phyloP scores from a whole-genome alignment of 1,140 invertebrate species.

The Sycophaga agraensis region DNA sequence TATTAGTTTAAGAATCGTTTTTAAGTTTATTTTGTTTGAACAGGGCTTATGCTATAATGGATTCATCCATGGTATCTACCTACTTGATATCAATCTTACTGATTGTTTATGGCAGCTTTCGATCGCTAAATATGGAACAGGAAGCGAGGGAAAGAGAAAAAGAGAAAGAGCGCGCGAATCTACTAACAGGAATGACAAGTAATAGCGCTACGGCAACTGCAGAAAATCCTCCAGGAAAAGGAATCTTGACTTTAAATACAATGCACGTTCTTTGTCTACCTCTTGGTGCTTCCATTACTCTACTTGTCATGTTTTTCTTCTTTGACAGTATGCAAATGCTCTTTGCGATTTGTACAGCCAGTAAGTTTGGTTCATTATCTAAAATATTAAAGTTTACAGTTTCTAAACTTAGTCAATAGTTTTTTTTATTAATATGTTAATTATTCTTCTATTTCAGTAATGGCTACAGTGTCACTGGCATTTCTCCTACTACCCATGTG shows the following conservation, averaged over 20 bases:
- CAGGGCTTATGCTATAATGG: slow-evolving; percentile 94
- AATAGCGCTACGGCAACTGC: slow-evolving; percentile 39
- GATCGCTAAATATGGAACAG: slow-evolving; percentile 91
- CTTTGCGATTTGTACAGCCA: slow-evolving; percentile 95
- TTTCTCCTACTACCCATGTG: slow-evolving; percentile 95
- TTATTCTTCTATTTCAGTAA: slow-evolving; percentile 68
- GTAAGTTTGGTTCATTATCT: slow-evolving; percentile 63
- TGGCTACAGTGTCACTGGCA: slow-evolving; percentile 93
- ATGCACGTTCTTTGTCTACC: slow-evolving; percentile 97
- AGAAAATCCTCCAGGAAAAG: slow-evolving; percentile 59
- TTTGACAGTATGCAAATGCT: slow-evolving; percentile 98
- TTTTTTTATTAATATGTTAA: too few species aligned
- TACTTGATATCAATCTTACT: slow-evolving; percentile 96
- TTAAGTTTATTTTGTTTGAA: slow-evolving; percentile 33
- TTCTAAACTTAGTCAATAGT: too few species aligned
- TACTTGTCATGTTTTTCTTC: slow-evolving; percentile 98
- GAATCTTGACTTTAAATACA: slow-evolving; percentile 90
- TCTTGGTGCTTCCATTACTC: slow-evolving; percentile 90
- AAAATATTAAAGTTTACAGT: slow-evolving; percentile 15
- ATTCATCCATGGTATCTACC: slow-evolving; percentile 93
- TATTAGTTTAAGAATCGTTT: neutral
- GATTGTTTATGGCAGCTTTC: slow-evolving; percentile 94
- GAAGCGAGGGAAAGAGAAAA: slow-evolving; percentile 84
- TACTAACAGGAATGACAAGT: slow-evolving; percentile 56
- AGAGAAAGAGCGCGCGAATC: slow-evolving; percentile 67